A percentile compares a stretch with the other conserved stretches of the same genome.
Evolutionary conservation across 2,797 vertebrate genomes (phyloP).

Genomic region (Mormyrops boulengeri): DNA sequence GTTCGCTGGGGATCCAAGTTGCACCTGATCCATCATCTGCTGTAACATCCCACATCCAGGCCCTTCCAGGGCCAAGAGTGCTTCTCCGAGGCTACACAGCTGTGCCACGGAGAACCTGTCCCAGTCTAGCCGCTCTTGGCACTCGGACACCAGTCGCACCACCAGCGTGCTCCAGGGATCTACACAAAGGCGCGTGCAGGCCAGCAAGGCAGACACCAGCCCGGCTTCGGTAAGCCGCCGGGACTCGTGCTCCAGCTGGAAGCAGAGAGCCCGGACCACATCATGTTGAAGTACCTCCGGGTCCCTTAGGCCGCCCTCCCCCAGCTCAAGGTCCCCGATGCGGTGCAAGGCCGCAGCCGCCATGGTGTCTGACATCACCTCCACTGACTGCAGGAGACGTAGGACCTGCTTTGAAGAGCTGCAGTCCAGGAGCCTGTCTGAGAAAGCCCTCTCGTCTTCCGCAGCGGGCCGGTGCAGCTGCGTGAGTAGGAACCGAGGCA

Average conservation of each 20-base stretch:
- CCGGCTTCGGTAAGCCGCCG: conserved; percentile 55
- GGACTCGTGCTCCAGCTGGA: conserved; percentile 65
- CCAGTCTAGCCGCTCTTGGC: conserved; percentile 59
- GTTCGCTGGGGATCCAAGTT: conserved; percentile 44
- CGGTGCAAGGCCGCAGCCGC: conserved; percentile 66
- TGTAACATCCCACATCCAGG: conserved; percentile 45
- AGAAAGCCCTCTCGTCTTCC: conserved; percentile 53
- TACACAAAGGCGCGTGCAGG: conserved; percentile 64
- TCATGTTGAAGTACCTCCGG: conserved; percentile 56
- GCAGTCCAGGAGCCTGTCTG: conserved; percentile 49
- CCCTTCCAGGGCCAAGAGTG: conserved; percentile 63
- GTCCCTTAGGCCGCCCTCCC: conserved; percentile 43
- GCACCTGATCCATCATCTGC: conserved; percentile 61
- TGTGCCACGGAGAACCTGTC: conserved; percentile 52
- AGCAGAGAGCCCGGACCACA: conserved; percentile 65
- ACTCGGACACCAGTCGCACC: conserved; percentile 66
- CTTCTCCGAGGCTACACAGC: conserved; percentile 68
- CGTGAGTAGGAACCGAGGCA: conserved; percentile 41
- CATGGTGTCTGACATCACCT: conserved; percentile 60
- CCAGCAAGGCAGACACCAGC: conserved; percentile 66
- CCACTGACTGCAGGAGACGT: conserved; percentile 53
- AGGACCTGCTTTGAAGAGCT: conserved; percentile 64
- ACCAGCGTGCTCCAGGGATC: conserved; percentile 69
- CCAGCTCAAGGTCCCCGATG: conserved; percentile 71
- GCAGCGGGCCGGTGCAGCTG: conserved; percentile 42